phyloP scores from a whole-genome alignment of 2,113 vertebrate species.

The Riparia riparia region DNA sequence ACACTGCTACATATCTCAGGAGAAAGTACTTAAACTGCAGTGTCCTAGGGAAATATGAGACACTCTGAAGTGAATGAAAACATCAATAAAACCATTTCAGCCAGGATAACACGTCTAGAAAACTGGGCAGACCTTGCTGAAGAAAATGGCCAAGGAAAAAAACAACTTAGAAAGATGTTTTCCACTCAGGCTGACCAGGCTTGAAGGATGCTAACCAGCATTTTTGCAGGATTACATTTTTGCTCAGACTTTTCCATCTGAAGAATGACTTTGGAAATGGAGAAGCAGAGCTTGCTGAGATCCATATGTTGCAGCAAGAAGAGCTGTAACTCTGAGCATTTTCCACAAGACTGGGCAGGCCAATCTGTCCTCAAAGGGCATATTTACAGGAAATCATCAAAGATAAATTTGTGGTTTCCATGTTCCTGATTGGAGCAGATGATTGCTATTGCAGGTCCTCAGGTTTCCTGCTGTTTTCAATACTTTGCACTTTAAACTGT shows the following conservation, averaged over 20 bases:
- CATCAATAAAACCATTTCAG: background rate
- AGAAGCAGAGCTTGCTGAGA: conserved; percentile 40
- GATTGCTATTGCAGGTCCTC: conserved; percentile 33
- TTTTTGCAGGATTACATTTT: background rate
- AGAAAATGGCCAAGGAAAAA: background rate
- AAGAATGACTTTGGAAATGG: background rate
- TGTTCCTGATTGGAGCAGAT: conserved; percentile 44
- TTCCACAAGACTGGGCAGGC: conserved; percentile 44
- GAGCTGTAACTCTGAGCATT: conserved; percentile 7
- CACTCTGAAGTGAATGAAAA: background rate
- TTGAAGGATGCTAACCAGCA: background rate
- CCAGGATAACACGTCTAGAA: background rate
- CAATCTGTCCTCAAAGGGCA: conserved; percentile 51
- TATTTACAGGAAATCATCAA: conserved; percentile 62
- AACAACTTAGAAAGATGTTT: background rate
- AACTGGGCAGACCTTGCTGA: background rate
- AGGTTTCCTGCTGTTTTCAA: conserved; percentile 63
- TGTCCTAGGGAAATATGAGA: background rate
- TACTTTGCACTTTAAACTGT: conserved; percentile 46
- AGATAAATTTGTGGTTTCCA: conserved; percentile 51
- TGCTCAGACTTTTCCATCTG: background rate
- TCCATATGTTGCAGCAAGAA: conserved; percentile 12
- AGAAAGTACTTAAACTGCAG: background rate
- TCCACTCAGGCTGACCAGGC: background rate
- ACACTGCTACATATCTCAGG: background rate